Percentiles rank a stretch among this genome's conserved stretches.
Evolutionary conservation across 2,888 invertebrate species (phyloP).

Genomic region (Drosophila mulleri): DNA sequence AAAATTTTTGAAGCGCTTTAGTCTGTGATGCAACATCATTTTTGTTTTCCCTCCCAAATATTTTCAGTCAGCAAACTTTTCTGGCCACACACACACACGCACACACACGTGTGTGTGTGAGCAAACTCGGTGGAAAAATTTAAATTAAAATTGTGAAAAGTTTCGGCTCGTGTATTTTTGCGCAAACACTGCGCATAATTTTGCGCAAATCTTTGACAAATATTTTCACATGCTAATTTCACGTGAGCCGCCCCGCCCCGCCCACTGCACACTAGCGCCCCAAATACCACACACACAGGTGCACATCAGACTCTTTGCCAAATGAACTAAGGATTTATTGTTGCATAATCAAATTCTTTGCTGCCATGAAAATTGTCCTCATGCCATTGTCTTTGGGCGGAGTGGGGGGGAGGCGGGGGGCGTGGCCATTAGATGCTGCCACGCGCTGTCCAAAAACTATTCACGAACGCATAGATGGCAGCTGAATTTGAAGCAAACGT

Average conservation of each 20-base stretch:
- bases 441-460: slow-evolving; percentile 33
- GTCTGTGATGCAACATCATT: slow-evolving; percentile 77
- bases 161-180: slow-evolving; percentile 68
- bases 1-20: slow-evolving; percentile 73
- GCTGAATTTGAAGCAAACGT: slow-evolving; percentile 46
- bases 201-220: slow-evolving; percentile 80
- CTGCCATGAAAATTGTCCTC: slow-evolving; percentile 6
- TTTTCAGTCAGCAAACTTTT: slow-evolving; percentile 71
- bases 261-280: neutral
- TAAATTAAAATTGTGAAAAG: slow-evolving; percentile 77
- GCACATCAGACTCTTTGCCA: slow-evolving; percentile 22
- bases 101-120: slow-evolving; percentile 35
- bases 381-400: slow-evolving; percentile 15
- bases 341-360: slow-evolving; percentile 74
- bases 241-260: slow-evolving; percentile 48
- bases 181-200: slow-evolving; percentile 80
- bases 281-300: slow-evolving; percentile 7
- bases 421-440: slow-evolving; percentile 2
- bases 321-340: slow-evolving; percentile 78
- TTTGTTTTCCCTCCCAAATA: slow-evolving; percentile 62
- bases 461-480: slow-evolving; percentile 39
- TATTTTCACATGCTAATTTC: slow-evolving; percentile 81
- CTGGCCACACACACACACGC: slow-evolving; percentile 36
- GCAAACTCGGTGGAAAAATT: slow-evolving; percentile 66
- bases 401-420: neutral